Base-by-base conservation (phyloP, 1,140 invertebrate genomes). In the Galleria mellonella region DNA sequence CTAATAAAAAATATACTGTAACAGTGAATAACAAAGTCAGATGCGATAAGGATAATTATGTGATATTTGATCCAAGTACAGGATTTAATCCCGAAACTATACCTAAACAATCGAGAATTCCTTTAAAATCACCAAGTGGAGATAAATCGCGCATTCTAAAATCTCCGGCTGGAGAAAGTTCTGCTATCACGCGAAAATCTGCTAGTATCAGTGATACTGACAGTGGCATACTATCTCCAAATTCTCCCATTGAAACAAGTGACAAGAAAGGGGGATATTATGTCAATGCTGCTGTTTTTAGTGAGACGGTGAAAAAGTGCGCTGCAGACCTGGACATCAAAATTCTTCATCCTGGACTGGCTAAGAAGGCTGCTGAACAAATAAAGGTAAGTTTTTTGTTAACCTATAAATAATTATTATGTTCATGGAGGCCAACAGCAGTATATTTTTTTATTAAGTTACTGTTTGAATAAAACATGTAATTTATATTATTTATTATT, bases 141-240 rank as follows among this genome's bases (percentile, higher is more conserved):
- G 78, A 83, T 10, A 81, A 73, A 48, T 82, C 77, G 4, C 67
- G 52, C 35, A 69, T 76, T 13, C 43, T 72, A 4, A 83, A 73
- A 54, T 76, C 78, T 4, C 73, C 75, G 6, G 43, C 55, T 11
- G 67, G 70, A 42, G 77, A 82, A 61, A 71, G 58, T 36, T 62
- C 66, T 9, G 38, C 60, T 30, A 38, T 53, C 6, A 49, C 47
- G 23, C 56, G 62, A 29, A 81, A 79, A 54, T 68, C 72, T 15
- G 70, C 72, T n/a, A 84, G 64, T 59, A 70, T 76, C 23, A 89
- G 88, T 54, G 89, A 90, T 62, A 86, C 87, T 6, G 89, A 90
- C 62, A 89, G 88, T 58, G 89, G 89, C 3, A 89, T 90, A 43
- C 72, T 89, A 15, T 89, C 88, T 12, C 88, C 88, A 1, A 83